Evolutionary conservation across 1,140 invertebrate genomes (phyloP).

Genomic region (Doryteuthis pealeii): DNA sequence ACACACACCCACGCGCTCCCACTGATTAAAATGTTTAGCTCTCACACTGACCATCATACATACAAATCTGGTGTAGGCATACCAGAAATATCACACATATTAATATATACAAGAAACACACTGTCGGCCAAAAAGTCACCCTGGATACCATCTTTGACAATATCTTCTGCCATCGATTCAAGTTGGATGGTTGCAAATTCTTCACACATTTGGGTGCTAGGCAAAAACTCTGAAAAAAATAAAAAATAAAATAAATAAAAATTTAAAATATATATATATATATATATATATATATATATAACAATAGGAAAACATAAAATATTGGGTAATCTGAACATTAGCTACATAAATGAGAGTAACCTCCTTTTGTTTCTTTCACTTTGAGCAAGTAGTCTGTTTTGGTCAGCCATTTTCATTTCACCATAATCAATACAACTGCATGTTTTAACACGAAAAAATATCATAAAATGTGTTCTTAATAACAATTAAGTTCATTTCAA

Average conservation of each 20-base stretch:
- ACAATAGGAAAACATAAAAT: too few relatives aligned
- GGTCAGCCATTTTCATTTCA: too few relatives aligned
- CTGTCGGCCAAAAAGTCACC: conserved; percentile 17
- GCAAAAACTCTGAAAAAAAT: conserved; percentile 1
- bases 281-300: not conserved
- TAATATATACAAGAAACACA: conserved; percentile 33
- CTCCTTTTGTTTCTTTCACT: too few relatives aligned
- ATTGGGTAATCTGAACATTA: too few relatives aligned
- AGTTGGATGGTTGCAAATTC: conserved; percentile 11
- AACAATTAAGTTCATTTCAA: too few relatives aligned
- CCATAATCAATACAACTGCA: too few relatives aligned
- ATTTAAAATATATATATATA: not conserved
- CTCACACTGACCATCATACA: conserved; percentile 15
- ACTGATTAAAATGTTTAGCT: too few relatives aligned
- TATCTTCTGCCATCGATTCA: conserved; percentile 17
- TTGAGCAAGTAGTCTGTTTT: too few relatives aligned
- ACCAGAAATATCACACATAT: conserved; percentile 33
- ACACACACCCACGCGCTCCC: too few relatives aligned
- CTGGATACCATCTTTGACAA: conserved; percentile 20
- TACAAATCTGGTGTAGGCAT: conserved; percentile 33
- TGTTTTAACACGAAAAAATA: too few relatives aligned
- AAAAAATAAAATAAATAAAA: not conserved
- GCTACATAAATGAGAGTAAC: too few relatives aligned
- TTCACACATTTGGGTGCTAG: not conserved
- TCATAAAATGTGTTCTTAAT: too few relatives aligned